A percentile compares a stretch with the other conserved stretches of the same genome.
Conservation (phyloP, 1,140 invertebrate genomes). For the Orius laevigatus region DNA sequence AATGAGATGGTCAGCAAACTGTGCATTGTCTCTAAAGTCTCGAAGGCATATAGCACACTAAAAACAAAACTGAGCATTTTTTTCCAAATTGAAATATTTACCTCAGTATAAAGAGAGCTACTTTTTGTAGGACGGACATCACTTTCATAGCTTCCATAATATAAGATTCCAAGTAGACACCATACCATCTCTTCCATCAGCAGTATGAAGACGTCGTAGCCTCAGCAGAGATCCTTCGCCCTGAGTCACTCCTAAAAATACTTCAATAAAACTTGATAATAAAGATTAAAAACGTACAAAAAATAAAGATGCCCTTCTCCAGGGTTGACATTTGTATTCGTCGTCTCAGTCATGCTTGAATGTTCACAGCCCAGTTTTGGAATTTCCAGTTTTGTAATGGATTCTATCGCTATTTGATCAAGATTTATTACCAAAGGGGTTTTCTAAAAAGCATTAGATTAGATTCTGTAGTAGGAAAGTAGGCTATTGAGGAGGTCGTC, state of each 20-base stretch:
- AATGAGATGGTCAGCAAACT: slow-evolving; percentile 51
- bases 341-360: not conserved
- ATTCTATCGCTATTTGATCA: slow-evolving; percentile 52
- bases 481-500: too few relatives aligned
- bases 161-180: slow-evolving; percentile 36
- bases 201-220: not conserved
- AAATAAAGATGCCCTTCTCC: not conserved
- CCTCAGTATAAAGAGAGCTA: slow-evolving; percentile 6
- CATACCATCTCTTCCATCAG: not conserved
- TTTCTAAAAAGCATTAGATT: too few relatives aligned
- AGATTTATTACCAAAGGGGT: slow-evolving; percentile 34
- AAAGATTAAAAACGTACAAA: too few relatives aligned
- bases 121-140: slow-evolving; percentile 17
- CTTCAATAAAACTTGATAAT: too few relatives aligned
- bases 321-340: slow-evolving; percentile 1
- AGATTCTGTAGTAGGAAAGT: too few relatives aligned
- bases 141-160: slow-evolving; percentile 37
- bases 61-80: slow-evolving; percentile 15
- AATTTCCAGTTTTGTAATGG: slow-evolving; percentile 67
- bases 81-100: not conserved
- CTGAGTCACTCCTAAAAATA: too few relatives aligned
- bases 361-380: slow-evolving; percentile 26
- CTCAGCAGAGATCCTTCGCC: not conserved
- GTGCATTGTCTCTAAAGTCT: slow-evolving; percentile 38
- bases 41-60: slow-evolving; percentile 39